Evolutionary conservation across 2,888 invertebrate species (phyloP).

Genomic region (Tryphoninae sp.): DNA sequence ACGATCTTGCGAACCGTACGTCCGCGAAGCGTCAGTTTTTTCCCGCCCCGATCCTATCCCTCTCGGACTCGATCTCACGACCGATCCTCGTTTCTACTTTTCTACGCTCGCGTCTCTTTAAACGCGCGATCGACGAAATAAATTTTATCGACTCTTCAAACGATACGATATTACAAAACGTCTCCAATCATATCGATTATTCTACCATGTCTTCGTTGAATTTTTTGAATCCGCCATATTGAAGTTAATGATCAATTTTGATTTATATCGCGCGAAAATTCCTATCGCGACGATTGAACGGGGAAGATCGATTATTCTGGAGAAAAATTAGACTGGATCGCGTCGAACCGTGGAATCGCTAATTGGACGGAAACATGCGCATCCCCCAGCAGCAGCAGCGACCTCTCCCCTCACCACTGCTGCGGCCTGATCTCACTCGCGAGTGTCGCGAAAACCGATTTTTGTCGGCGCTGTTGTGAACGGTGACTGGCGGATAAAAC

Average conservation of each 20-base stretch:
- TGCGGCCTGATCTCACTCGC: neutral
- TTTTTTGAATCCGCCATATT: neutral
- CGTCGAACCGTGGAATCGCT: constrained; percentile 63
- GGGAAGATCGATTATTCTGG: constrained; percentile 33
- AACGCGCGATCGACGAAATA: constrained; percentile 10
- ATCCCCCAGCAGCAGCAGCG: constrained; percentile 2
- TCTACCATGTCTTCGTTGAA: no score
- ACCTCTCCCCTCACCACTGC: neutral
- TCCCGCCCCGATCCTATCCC: constrained; percentile 36
- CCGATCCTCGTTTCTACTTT: constrained; percentile 2
- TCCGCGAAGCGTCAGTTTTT: constrained; percentile 56
- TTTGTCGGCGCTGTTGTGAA: constrained; percentile 26
- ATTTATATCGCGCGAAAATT: neutral
- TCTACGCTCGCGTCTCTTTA: neutral
- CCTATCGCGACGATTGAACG: constrained; percentile 18
- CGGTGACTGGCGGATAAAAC: constrained; percentile 6
- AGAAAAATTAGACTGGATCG: constrained; percentile 47
- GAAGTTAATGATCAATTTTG: neutral
- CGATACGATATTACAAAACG: no score
- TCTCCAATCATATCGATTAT: no score
- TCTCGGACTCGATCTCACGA: neutral
- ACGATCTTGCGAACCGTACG: constrained; percentile 61
- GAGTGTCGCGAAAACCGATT: constrained; percentile 6
- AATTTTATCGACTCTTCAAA: no score
- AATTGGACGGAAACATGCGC: constrained; percentile 67